Evolutionary conservation across 2,113 vertebrate species (phyloP), one percentile per base, ranked within the genome.

Genomic region (Tretioscincus oriximinensis): DNA sequence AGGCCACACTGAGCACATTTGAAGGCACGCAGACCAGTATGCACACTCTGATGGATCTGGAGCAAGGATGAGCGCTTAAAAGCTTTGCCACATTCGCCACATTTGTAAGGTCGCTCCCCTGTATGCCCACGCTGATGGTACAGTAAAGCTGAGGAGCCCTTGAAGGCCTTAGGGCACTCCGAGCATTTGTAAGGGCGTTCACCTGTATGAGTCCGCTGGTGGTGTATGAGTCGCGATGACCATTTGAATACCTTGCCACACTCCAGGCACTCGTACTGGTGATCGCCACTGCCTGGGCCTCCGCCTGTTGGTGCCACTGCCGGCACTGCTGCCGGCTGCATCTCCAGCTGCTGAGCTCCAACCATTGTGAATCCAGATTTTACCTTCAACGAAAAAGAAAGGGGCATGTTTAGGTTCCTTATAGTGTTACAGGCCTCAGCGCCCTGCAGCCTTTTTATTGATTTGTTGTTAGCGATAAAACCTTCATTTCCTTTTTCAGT

Each of bases 71-170:
- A 97, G 47, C 97, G 96, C 88, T 99, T 99, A 92, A 99, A 99
- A 64, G 95, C 95, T 92, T 98, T 98, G 12, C 95, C 96, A 73
- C 98, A 99, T 88, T 98, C 95, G 0, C 91, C 83, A 82, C 98
- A 98, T 87, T 97, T 94, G 77, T 99, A 98, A 73, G 98, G 98
- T 61, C 98, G 96, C 91, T 99, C 98, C 0, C 98, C 98, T 0
- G 98, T 98, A 92, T 99, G 98, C 87, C 95, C 96, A 0, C 98
- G 96, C 89, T 97, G 97, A 90, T 99, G 98, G 88, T 98, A 98
- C 1, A 97, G 96, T 31, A 99, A 92, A 1, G 96, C 97, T 0
- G 98, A 98, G 0, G 98, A 98, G 75, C 97, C 98, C 88, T 98
- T 98, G 92, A 99, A 99, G 88, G 97, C 97, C 88, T 98, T 98